Percentiles rank a stretch among this genome's conserved stretches.
These are phyloP conservation scores for Camptogramma bilineatum DNA, from an alignment of 2,888 invertebrate species.

Conservation along the genomic window DNA sequence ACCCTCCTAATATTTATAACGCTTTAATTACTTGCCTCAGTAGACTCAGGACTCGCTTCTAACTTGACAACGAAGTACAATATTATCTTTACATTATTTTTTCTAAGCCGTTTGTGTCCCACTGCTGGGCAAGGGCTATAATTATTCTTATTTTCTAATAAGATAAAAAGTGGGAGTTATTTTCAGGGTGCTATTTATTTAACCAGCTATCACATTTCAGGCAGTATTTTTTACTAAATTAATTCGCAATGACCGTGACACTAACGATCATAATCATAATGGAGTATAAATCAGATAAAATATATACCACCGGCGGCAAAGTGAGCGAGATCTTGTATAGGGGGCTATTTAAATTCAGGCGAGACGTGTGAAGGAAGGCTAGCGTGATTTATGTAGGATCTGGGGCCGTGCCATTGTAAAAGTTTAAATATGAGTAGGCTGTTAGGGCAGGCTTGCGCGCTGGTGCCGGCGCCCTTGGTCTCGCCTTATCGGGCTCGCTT, in stretches of 20 bases:
- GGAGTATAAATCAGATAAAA: conserved; percentile 54
- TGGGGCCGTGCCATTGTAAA: conserved; percentile 70
- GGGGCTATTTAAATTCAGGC: conserved; percentile 78
- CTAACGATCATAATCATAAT: conserved; percentile 44
- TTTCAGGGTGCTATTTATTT: neutral
- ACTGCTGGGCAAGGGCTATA: too few relatives aligned
- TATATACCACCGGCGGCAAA: conserved; percentile 56
- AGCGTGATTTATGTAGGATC: conserved; percentile 74
- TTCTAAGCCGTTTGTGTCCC: too few relatives aligned
- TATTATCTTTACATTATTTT: neutral
- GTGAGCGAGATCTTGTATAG: conserved; percentile 66
- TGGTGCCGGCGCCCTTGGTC: conserved; percentile 28
- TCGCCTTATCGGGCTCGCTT: conserved; percentile 39
- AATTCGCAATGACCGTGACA: conserved; percentile 36
- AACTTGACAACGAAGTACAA: neutral
- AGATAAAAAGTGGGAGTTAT: neutral
- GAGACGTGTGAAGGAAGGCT: conserved; percentile 76
- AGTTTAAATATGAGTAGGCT: conserved; percentile 75
- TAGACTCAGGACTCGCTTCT: conserved; percentile 7
- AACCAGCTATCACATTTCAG: neutral
- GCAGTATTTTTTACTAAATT: conserved; percentile 25
- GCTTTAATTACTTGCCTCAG: conserved; percentile 36
- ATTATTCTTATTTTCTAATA: neutral
- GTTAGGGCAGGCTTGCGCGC: conserved; percentile 42
- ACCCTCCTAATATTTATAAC: conserved; percentile 34